Conservation (phyloP, 2,113 vertebrate genomes). For the Myiagra hebetior region DNA sequence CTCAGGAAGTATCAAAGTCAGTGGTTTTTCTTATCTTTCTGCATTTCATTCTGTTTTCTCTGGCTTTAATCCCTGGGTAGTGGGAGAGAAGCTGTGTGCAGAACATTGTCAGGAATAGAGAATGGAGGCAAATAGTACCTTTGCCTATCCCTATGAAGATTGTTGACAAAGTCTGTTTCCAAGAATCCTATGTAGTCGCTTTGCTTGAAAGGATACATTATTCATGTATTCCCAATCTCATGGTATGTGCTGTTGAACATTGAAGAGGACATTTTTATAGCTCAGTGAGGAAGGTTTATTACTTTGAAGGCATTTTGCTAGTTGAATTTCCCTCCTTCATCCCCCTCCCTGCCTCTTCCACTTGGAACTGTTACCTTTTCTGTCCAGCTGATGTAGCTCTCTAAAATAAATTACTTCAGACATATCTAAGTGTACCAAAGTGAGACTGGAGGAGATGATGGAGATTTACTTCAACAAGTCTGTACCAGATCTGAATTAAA, state of each 20-base stretch:
- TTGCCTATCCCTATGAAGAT: not conserved
- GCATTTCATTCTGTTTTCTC: not conserved
- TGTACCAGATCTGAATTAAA: not conserved
- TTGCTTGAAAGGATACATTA: not conserved
- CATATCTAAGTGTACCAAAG: not conserved
- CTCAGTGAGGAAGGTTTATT: not conserved
- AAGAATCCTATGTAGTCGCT: not conserved
- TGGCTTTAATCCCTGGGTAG: constrained; percentile 2
- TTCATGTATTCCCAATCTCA: not conserved
- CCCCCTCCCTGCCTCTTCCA: not conserved
- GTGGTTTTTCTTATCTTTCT: constrained; percentile 26
- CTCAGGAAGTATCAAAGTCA: constrained; percentile 39
- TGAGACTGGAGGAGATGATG: not conserved
- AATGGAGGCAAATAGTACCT: not conserved
- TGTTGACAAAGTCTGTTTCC: constrained; percentile 24
- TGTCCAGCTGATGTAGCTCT: not conserved
- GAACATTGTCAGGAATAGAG: not conserved
- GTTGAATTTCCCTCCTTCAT: not conserved
- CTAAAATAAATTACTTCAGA: not conserved
- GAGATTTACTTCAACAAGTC: not conserved
- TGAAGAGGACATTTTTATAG: not conserved
- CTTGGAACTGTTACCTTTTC: not conserved
- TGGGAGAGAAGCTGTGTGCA: not conserved
- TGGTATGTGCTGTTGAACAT: not conserved
- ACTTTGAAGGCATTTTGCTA: not conserved